A percentile compares a stretch with the other conserved stretches of the same genome.
phyloP scores from a whole-genome alignment of 2,113 vertebrate species.

The Lamprotornis superbus region DNA sequence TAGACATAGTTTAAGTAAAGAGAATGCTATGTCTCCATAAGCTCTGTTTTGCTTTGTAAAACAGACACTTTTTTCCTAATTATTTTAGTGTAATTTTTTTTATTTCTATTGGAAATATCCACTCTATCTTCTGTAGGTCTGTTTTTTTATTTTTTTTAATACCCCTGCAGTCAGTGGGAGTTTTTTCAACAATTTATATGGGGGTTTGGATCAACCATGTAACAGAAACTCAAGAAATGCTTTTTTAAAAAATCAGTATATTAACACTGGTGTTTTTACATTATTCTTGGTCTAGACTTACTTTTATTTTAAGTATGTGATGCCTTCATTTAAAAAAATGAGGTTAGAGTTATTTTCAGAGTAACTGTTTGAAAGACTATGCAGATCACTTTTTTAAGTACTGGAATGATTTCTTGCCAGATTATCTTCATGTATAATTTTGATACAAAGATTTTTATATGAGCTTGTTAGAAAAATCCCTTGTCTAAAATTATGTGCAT shows the following conservation, averaged over 20 bases:
- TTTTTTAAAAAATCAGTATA: not conserved
- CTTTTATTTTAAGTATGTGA: not conserved
- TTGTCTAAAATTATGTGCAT: not conserved
- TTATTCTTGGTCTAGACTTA: not conserved
- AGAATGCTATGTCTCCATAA: not conserved
- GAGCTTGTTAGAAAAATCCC: not conserved
- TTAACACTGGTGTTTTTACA: not conserved
- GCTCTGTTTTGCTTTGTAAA: not conserved
- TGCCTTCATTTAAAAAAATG: not conserved
- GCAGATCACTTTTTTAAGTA: conserved; percentile 30
- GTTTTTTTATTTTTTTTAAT: not conserved
- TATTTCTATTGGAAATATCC: not conserved
- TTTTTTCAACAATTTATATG: not conserved
- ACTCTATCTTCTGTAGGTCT: not conserved
- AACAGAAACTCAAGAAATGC: not conserved
- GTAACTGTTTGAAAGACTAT: conserved; percentile 27
- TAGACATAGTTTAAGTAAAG: not conserved
- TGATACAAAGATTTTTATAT: conserved; percentile 44
- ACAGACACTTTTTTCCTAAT: not conserved
- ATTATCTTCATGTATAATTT: conserved; percentile 19
- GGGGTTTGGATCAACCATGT: not conserved
- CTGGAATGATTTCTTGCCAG: not conserved
- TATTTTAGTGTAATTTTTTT: not conserved
- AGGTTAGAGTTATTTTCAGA: conserved; percentile 13
- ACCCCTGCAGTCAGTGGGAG: not conserved